phyloP scores from a whole-genome alignment of 2,113 vertebrate species.

The Poecile atricapillus region DNA sequence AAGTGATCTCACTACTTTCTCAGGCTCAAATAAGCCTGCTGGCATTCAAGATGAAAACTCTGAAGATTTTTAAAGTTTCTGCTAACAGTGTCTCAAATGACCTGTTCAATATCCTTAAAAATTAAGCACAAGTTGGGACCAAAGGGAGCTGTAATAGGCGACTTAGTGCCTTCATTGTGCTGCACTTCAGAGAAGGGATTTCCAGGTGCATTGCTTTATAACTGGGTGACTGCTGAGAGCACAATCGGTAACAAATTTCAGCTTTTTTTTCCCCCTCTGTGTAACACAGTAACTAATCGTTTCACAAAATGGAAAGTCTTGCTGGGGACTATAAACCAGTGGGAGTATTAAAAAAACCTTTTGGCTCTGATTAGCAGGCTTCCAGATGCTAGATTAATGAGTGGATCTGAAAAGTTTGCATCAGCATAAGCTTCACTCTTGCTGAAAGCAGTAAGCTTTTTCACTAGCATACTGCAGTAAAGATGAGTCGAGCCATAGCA shows the following conservation, averaged over 20 bases:
- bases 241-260: neutral
- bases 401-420: slow-evolving; percentile 32
- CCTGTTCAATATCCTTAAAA: slow-evolving; percentile 24
- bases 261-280: neutral
- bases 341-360: slow-evolving; percentile 30
- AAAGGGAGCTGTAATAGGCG: neutral
- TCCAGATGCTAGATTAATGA: slow-evolving; percentile 64
- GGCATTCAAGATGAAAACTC: neutral
- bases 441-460: slow-evolving; percentile 9
- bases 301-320: slow-evolving; percentile 2
- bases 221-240: neutral
- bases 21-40: slow-evolving; percentile 11
- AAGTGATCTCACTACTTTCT: neutral
- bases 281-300: slow-evolving; percentile 22
- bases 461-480: neutral
- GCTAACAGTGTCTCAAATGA: neutral
- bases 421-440: slow-evolving; percentile 37
- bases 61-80: slow-evolving; percentile 2
- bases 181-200: neutral
- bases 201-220: slow-evolving; percentile 27
- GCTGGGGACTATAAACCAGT: neutral
- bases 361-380: slow-evolving; percentile 39
- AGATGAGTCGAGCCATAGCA: neutral
- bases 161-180: neutral
- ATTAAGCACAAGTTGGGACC: neutral